Evolutionary conservation across 2,113 vertebrate species (phyloP), one percentile per base, ranked within the genome.

Genomic region (Platanista minor): DNA sequence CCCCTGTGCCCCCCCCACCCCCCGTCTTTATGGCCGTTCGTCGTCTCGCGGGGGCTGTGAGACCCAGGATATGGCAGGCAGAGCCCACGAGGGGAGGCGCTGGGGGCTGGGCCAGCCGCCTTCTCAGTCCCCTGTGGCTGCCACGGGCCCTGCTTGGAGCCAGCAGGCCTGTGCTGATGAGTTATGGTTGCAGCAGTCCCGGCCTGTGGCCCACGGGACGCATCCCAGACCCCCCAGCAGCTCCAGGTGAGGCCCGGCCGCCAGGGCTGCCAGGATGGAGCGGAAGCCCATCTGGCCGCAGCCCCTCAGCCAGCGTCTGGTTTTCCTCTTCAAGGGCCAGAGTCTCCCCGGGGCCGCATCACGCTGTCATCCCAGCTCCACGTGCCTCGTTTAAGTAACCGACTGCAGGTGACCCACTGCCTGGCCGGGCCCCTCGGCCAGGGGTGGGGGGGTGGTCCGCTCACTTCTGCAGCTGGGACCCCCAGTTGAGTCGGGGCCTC

Each of bases 41-140:
- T 77, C 10, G 18, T 31, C 3, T 81, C 20, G 97, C 36, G 36
- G 96, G 94, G 41, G 97, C 12, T 0, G 18, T 5, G 41, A 66
- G 81, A 96, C 96, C 95, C 96, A 57, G 84, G 36, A 18, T 15
- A 20, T 0, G 1, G 74, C 96, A 93, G 97, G 97, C 93, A 46
- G 97, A 31, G 94, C 71, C 96, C 72, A 94, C 78, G 94, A 97
- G 88, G 88, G 84, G 89, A 78, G 59, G 90, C 82, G 85, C 96
- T 72, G 23, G 41, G 72, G 72, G 6, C 41, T 8, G 27, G 27
- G 39, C 6, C 41, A 5, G 72, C n/a, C 4, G 0, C 36, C 33
- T 20, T 3, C 57, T 59, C 8, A 21, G 62, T 20, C 62, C 39
- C 25, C 12, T 12, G 4, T 23, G 43, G 6, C 80, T 15, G 31